Conservation (phyloP, 2,113 vertebrate genomes). For the Canis aureus region DNA sequence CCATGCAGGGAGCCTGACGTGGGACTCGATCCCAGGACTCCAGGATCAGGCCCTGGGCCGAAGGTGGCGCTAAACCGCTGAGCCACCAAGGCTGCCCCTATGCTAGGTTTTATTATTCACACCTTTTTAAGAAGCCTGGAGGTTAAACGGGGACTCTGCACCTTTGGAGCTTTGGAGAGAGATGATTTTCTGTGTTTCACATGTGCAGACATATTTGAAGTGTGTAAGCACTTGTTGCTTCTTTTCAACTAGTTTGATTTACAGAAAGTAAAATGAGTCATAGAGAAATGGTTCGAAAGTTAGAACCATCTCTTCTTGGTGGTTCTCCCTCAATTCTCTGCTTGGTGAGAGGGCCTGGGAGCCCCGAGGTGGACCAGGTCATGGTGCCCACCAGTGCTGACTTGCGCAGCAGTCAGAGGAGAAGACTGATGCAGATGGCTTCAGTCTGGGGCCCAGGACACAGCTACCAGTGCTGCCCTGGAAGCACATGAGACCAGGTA, state of each 20-base stretch:
- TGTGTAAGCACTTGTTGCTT: not conserved
- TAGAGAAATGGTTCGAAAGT: not conserved
- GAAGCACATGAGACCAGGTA: not conserved
- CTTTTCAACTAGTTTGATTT: not conserved
- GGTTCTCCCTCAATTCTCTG: not conserved
- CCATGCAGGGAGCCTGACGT: too few relatives aligned
- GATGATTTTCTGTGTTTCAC: not conserved
- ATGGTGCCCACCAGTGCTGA: not conserved
- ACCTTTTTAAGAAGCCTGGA: not conserved
- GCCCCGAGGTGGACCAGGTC: not conserved
- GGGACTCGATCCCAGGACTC: too few relatives aligned
- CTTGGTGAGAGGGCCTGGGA: not conserved
- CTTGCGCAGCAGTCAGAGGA: not conserved
- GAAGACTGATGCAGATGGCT: not conserved
- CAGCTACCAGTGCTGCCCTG: not conserved
- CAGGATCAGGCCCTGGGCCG: too few relatives aligned
- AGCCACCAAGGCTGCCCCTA: not conserved
- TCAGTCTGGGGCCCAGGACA: not conserved
- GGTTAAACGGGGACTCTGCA: not conserved
- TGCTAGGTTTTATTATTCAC: not conserved
- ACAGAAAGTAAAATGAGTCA: not conserved
- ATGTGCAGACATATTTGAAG: accelerated
- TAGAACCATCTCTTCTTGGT: not conserved
- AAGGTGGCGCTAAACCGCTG: too few relatives aligned
- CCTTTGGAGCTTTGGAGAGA: not conserved